Base-by-base conservation (phyloP, 2,888 invertebrate genomes). In the Rhingia campestris region DNA sequence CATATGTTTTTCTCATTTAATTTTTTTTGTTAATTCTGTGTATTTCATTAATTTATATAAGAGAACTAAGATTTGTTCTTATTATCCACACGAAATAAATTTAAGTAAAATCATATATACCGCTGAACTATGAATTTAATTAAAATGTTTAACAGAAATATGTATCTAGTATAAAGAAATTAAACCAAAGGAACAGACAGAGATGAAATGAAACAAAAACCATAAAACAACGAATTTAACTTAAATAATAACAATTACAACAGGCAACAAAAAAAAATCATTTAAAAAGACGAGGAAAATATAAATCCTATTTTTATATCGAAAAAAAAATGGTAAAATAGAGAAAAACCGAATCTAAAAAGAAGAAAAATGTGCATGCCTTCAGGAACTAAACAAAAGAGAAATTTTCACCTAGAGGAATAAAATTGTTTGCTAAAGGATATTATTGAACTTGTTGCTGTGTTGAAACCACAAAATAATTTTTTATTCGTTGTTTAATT, bases 1-100 rank as follows among this genome's bases (percentile, higher is more conserved):
- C 84, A 84, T 84, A 70, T 84, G 84, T 80, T 84, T 84, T 80
- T 74, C 54, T 74, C 49, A 82, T 69, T 75, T 76, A 76, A 76
- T 47, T 76, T 37, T 43, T 77, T 43, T 22, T 56, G 22, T 49
- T 72, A 30, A 64, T 53, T 41, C 43, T 70, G 37, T 67, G 10
- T 49, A 6, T 14, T 10, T 49, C 22, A 70, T 70, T 76, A 56
- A 75, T 69, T 69, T 37, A 22, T 14, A 51, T 69, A 49, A 61
- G 22, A 22, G 22, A 22, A 22, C 2, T 2, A 22, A 2, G 22
- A 37, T 63, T 66, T 47, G 9, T 66, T 59, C 22, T 49, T 33
- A 33, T 41, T 47, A 6, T 45, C 9, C 30, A 64, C 12, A 30
- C 64, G 12, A 67, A 67, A 53, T 47, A 35, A 53, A 41, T 47